Conservation (phyloP, 2,113 vertebrate genomes). For the Camelus dromedarius region DNA sequence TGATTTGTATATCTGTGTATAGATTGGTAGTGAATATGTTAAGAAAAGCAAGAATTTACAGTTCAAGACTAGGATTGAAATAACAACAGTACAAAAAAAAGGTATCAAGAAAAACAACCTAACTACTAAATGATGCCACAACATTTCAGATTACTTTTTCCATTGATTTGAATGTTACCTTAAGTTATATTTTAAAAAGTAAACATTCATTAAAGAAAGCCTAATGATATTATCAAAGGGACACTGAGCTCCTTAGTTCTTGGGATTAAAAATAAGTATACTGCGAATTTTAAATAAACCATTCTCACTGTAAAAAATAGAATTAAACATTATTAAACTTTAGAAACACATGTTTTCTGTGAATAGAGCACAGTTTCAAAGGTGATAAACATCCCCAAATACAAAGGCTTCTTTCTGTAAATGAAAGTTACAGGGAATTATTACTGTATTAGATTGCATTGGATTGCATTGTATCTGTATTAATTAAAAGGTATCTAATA, state of each 20-base stretch:
- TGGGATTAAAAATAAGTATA: not conserved
- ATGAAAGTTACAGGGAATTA: not conserved
- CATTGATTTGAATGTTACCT: not conserved
- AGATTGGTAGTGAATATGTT: not conserved
- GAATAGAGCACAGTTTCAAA: not conserved
- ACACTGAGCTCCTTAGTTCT: not conserved
- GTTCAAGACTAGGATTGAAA: not conserved
- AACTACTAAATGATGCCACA: not conserved
- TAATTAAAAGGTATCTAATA: not conserved
- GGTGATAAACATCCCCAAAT: not conserved
- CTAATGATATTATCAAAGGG: not conserved
- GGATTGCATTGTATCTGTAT: not conserved
- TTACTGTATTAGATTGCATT: not conserved
- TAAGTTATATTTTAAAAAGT: constrained; percentile 20
- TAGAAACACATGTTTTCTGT: not conserved
- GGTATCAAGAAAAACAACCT: not conserved
- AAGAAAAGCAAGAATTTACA: not conserved
- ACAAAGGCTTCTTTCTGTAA: not conserved
- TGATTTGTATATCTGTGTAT: not conserved
- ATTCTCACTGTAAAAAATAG: not conserved
- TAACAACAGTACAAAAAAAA: not conserved
- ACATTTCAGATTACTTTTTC: not conserved
- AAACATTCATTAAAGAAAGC: not conserved
- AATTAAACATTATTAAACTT: constrained; percentile 52
- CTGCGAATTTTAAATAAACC: not conserved